Evolutionary conservation across 2,113 vertebrate genomes (phyloP), one percentile per base, ranked within the genome.

Genomic region (Stictonetta naevosa): DNA sequence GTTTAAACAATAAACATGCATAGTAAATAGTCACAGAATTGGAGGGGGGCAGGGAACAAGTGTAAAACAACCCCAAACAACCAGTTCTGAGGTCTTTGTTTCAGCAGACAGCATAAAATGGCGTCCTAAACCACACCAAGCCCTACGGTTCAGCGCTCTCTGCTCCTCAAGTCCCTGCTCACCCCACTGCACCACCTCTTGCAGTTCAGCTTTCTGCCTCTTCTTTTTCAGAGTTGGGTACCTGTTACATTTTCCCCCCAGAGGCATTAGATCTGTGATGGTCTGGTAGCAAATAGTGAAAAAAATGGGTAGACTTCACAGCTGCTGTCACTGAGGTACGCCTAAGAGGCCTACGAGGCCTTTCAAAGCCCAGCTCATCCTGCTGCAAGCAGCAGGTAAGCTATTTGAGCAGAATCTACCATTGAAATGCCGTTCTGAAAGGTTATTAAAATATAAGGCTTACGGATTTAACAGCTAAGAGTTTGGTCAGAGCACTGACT

Each of bases 21-120:
- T 8, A 48, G 42, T 10, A 60, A 77, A 18, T 17, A 67, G 58
- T 66, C 64, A 60, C 18, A 36, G 78, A 44, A n/a, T 22, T 55
- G 25, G 52, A 29, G 52, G 20, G 15, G 15, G 13, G 74, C 0
- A 25, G 50, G 15, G 14, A 55, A 55, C 1, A 26, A 55, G 1
- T 8, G 10, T 7, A 8, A 46, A 46, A 46, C 44, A 46, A 19
- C 18, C 44, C 44, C 19, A 46, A 76, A 48, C 53, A 12, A 34
- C 3, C 13, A 17, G 26, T 4, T 72, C 8, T 62, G 40, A 6
- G 60, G 40, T 15, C 40, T 83, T 25, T 55, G 31, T 50, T 83
- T 25, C 60, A 74, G 42, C 20, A 74, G 28, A 36, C 6, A 69
- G 13, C 22, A 50, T 4, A 23, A 50, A 74, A 63, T 4, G 44